phyloP scores from a whole-genome alignment of 2,797 vertebrate species.

The Scomberomorus guttatus region DNA sequence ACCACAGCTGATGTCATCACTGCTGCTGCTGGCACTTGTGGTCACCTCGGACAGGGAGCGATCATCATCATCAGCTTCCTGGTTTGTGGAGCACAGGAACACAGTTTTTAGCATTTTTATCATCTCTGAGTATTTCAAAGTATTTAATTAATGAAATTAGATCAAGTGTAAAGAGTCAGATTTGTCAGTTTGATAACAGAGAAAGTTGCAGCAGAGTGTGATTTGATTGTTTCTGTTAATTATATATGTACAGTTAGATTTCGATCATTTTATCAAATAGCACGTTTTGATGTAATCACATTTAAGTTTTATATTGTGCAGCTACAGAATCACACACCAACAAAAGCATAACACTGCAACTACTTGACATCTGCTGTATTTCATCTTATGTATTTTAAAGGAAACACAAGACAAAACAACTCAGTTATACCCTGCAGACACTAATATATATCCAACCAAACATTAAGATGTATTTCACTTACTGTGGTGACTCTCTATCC shows the following conservation, averaged over 20 bases:
- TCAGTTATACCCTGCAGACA: not conserved
- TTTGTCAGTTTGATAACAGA: not conserved
- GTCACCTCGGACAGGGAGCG: constrained; percentile 77
- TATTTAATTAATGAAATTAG: not conserved
- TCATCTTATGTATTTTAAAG: not conserved
- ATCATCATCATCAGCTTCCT: constrained; percentile 82
- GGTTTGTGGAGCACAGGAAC: constrained; percentile 69
- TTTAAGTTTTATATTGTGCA: not conserved
- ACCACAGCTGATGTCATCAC: constrained; percentile 67
- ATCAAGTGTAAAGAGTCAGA: not conserved
- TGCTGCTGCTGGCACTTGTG: constrained; percentile 66
- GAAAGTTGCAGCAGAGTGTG: not conserved
- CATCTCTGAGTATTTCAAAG: constrained; percentile 19
- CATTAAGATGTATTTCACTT: constrained; percentile 52
- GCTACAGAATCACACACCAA: not conserved
- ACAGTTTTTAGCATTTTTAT: constrained; percentile 20
- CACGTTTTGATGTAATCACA: not conserved
- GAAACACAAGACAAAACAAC: constrained; percentile 9
- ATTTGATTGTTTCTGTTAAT: not conserved
- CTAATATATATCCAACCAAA: not conserved
- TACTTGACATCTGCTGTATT: not conserved
- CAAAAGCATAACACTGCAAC: constrained; percentile 6
- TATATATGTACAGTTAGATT: not conserved
- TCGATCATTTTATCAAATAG: not conserved
- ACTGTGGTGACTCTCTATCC: constrained; percentile 44